A percentile compares a stretch with the other conserved stretches of the same genome.
phyloP scores from a whole-genome alignment of 2,113 vertebrate species.

The Peromyscus maniculatus region DNA sequence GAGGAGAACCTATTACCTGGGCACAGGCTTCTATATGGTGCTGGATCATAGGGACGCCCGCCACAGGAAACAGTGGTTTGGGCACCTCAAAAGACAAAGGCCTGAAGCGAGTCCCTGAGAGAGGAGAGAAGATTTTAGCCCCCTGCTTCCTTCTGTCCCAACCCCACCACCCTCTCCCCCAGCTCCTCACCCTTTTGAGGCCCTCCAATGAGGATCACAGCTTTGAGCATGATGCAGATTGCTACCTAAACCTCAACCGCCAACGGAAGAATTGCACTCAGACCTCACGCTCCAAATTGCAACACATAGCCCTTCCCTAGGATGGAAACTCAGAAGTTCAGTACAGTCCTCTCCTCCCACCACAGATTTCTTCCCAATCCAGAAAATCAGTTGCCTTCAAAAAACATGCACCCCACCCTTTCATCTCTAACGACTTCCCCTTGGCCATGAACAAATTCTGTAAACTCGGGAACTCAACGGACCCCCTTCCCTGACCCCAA shows the following conservation, averaged over 20 bases:
- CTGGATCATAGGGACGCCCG: conserved; percentile 98
- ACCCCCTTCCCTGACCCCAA: background rate
- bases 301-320: background rate
- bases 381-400: background rate
- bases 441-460: conserved; percentile 20
- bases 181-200: conserved; percentile 95
- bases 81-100: conserved; percentile 98
- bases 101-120: conserved; percentile 94
- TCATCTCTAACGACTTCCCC: background rate
- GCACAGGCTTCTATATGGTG: conserved; percentile 97
- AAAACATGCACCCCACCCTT: background rate
- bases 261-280: background rate
- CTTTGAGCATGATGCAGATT: conserved; percentile 91
- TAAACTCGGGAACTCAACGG: background rate
- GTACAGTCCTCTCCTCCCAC: background rate
- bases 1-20: conserved; percentile 88
- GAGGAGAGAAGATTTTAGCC: conserved; percentile 24
- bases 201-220: conserved; percentile 97
- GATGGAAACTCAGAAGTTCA: conserved; percentile 11
- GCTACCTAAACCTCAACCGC: conserved; percentile 64
- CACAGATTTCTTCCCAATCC: conserved; percentile 32
- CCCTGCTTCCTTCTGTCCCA: background rate
- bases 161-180: background rate
- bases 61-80: conserved; percentile 97
- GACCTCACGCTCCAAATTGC: background rate